Evolutionary conservation across 1,140 invertebrate species (phyloP), one percentile per base, ranked within the genome.

Genomic region (Probaryconus sp.): DNA sequence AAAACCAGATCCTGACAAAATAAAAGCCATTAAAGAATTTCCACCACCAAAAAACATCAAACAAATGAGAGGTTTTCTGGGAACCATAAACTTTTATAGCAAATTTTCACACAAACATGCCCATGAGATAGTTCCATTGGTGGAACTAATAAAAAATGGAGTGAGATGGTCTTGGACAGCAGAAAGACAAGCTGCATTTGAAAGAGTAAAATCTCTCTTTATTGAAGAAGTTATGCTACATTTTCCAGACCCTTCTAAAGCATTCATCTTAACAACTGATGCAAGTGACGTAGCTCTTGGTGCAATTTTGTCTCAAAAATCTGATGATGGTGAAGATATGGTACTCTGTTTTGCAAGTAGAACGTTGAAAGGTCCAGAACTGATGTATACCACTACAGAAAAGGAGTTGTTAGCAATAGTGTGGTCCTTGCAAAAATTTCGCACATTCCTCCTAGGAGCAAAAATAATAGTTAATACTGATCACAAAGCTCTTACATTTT

Each of bases 341-440:
- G 26, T 63, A 5, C 24, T 75, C 0, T 33, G 7, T 6, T 77
- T 58, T 13, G 38, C 37, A 6, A 63, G 47, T n/a, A 11, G 55
- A 31, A 74, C 64, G 2, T 16, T 78, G 10, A 78, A 71, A 43
- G 20, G 42, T 6, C 20, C 79, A 64, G 11, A 79, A 45, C 17
- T 79, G 55, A 26, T 17, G 5, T 78, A 75, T 31, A 53, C 51
- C 5, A 75, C 58, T 1, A 78, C 51, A 0, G 71, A 71, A 70
- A 77, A 80, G 50, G 87, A 89, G 77, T 68, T 82, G 26, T 55
- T 89, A 17, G 86, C 84, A 4, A 79, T 89, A 11, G 61, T 89
- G 33, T 83, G 75, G 74, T 78, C 82, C 3, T 72, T 89, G 3
- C 68, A 82, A 63, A 80, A 84, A 20, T 88, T 87, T 37, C 42